These are phyloP conservation scores for Orestias chungarensis DNA, from an alignment of 2,797 vertebrate species.

Conservation along the genomic window DNA sequence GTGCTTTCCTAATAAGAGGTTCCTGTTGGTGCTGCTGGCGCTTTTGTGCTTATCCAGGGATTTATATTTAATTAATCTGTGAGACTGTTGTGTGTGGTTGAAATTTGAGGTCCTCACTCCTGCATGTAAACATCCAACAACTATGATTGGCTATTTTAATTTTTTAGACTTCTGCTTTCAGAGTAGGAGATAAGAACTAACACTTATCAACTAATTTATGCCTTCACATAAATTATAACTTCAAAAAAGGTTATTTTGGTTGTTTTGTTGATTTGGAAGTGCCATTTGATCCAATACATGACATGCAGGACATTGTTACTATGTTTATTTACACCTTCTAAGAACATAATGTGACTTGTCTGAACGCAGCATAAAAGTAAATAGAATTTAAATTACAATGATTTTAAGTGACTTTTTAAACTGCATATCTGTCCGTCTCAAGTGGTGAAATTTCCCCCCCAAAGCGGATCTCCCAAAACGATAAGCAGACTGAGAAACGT, in stretches of 20 bases:
- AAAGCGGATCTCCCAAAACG: neutral
- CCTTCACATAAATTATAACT: slow-evolving; percentile 24
- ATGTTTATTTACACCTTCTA: slow-evolving; percentile 13
- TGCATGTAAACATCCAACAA: too few species aligned
- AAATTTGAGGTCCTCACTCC: too few species aligned
- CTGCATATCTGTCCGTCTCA: slow-evolving; percentile 14
- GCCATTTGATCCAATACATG: slow-evolving; percentile 46
- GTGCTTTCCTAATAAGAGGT: too few species aligned
- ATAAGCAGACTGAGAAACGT: slow-evolving; percentile 9
- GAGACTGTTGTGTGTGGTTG: too few species aligned
- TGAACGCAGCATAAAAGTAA: neutral
- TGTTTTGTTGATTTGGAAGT: slow-evolving; percentile 27
- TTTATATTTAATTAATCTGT: too few species aligned
- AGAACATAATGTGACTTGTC: slow-evolving; percentile 24
- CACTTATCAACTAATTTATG: too few species aligned
- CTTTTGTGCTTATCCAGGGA: too few species aligned
- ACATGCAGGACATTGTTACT: slow-evolving; percentile 43
- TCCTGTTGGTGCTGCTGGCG: too few species aligned
- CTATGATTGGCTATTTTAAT: neutral
- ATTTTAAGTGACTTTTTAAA: slow-evolving; percentile 31
- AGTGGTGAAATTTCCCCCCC: slow-evolving; percentile 20
- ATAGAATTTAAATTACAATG: slow-evolving; percentile 7
- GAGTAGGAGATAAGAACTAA: too few species aligned
- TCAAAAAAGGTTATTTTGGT: slow-evolving; percentile 49
- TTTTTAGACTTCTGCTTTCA: neutral